Conservation (phyloP, 2,797 vertebrate genomes). For the Thaleichthys pacificus region DNA sequence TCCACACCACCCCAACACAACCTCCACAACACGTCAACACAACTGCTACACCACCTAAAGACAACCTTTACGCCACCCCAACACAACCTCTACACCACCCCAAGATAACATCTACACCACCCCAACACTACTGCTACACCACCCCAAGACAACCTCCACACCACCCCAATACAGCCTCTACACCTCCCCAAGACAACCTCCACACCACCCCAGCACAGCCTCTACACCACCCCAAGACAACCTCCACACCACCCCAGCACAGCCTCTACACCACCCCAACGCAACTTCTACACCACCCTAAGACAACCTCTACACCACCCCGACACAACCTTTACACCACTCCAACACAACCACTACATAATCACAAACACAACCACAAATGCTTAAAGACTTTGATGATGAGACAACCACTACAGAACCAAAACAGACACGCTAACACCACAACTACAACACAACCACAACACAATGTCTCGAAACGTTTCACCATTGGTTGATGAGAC, state of each 20-base stretch:
- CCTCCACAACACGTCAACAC: background rate
- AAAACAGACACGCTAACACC: background rate
- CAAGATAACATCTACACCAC: too few species aligned
- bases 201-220: background rate
- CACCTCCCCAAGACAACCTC: background rate
- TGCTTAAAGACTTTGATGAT: too few species aligned
- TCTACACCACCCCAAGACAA: background rate
- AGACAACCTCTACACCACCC: too few species aligned
- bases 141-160: too few species aligned
- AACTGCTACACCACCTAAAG: too few species aligned
- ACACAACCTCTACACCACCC: background rate
- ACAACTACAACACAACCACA: background rate
- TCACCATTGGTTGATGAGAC: too few species aligned
- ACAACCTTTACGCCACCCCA: too few species aligned
- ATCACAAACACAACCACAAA: background rate
- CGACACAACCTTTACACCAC: too few species aligned
- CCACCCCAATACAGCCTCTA: background rate
- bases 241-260: background rate
- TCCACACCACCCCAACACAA: background rate
- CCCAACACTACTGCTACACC: too few species aligned
- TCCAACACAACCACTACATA: background rate
- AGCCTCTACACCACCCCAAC: too few species aligned
- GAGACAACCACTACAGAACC: background rate
- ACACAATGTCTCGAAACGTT: too few species aligned
- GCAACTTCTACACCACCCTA: too few species aligned